phyloP scores from a whole-genome alignment of 35 echinoderm and acorn worm species.

The Strongylocentrotus purpuratus region DNA sequence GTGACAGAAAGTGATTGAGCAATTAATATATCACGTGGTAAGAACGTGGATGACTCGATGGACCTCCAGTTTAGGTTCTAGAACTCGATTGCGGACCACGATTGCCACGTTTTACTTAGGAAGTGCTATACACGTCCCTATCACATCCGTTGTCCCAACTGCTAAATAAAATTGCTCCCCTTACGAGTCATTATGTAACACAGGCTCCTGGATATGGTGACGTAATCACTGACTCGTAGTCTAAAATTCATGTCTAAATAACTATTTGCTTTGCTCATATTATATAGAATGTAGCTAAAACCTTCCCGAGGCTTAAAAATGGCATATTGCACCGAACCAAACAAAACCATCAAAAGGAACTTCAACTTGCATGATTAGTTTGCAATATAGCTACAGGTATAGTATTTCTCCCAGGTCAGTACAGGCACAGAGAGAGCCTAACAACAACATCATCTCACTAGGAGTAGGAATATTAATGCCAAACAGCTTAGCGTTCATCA shows the following conservation, averaged over 20 bases:
- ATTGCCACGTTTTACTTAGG: background rate
- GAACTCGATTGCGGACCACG: background rate
- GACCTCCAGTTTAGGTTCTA: background rate
- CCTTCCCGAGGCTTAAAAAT: background rate
- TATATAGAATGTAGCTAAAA: too few relatives aligned
- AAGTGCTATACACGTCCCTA: too few relatives aligned
- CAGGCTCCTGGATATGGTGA: too few relatives aligned
- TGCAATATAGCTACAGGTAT: background rate
- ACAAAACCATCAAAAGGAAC: background rate
- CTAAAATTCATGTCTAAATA: too few relatives aligned
- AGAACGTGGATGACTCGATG: background rate
- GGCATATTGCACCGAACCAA: background rate
- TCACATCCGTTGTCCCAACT: too few relatives aligned
- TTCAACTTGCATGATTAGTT: background rate
- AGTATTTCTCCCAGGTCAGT: background rate
- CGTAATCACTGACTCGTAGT: background rate
- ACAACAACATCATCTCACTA: too few relatives aligned
- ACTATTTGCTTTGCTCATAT: too few relatives aligned
- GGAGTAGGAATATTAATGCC: too few relatives aligned
- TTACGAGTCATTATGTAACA: too few relatives aligned
- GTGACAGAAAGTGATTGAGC: background rate
- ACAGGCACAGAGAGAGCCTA: background rate
- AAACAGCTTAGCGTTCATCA: too few relatives aligned
- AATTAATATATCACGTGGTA: background rate
- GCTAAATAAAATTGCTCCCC: too few relatives aligned